Conservation (phyloP, 1,140 invertebrate genomes). For the Cyclina sinensis region DNA sequence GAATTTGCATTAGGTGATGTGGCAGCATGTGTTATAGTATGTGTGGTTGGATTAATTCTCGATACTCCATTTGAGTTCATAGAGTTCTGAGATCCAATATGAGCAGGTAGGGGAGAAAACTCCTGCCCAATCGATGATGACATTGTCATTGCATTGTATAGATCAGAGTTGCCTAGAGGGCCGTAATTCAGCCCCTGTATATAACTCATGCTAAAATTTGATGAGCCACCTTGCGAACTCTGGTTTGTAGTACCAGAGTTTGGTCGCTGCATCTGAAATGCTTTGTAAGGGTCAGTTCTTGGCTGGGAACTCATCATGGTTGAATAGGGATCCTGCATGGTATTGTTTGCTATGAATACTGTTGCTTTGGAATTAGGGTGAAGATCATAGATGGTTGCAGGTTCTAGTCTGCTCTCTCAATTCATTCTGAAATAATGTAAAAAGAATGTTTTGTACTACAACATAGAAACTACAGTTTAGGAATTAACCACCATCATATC, state of each 20-base stretch:
- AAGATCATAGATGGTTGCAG: background rate
- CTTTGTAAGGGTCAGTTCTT: constrained; percentile 42
- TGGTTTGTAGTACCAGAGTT: constrained; percentile 3
- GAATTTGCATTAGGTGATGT: constrained; percentile 57
- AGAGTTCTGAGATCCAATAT: constrained; percentile 48
- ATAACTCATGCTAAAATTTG: constrained; percentile 38
- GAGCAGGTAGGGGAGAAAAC: constrained; percentile 58
- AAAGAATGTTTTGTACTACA: constrained; percentile 23
- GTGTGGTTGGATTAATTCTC: constrained; percentile 55
- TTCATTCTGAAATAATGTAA: constrained; percentile 41
- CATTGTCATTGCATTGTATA: constrained; percentile 53
- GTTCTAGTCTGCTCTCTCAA: background rate
- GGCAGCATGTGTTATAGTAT: constrained; percentile 69
- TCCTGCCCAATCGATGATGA: constrained; percentile 51
- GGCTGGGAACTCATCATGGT: constrained; percentile 70
- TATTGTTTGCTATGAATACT: constrained; percentile 16
- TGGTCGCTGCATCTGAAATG: constrained; percentile 24
- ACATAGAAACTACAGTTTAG: too few species aligned
- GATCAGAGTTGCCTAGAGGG: background rate
- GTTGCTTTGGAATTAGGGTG: background rate
- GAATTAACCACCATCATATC: too few species aligned
- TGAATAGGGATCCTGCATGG: constrained; percentile 76
- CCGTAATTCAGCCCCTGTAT: constrained; percentile 4
- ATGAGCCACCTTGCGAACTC: background rate
- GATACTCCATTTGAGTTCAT: constrained; percentile 59